Conservation (phyloP, 2,797 vertebrate species). For the Gymnothorax reevesii region DNA sequence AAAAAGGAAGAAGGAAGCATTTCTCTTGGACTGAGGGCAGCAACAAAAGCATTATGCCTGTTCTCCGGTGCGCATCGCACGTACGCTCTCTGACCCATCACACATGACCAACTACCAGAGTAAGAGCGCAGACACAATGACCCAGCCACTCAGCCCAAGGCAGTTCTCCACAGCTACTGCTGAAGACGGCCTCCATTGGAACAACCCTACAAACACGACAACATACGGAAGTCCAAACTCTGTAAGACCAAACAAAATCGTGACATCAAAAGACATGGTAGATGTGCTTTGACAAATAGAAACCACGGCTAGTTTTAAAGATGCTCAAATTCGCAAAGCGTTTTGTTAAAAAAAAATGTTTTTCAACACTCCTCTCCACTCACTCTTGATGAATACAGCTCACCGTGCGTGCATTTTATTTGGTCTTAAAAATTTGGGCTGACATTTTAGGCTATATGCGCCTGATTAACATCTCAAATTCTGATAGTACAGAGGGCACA, state of each 20-base stretch:
- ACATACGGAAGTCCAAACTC: background rate
- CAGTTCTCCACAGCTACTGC: background rate
- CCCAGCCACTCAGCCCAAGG: background rate
- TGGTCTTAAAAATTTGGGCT: constrained; percentile 31
- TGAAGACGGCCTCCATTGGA: background rate
- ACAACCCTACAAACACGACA: background rate
- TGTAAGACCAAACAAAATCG: constrained; percentile 27
- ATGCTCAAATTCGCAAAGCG: background rate
- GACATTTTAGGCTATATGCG: background rate
- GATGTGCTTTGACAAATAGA: background rate
- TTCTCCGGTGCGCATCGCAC: background rate
- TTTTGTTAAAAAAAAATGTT: background rate
- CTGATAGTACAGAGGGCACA: constrained; percentile 46
- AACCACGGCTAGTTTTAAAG: background rate
- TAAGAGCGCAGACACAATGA: too few species aligned
- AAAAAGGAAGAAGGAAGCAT: background rate
- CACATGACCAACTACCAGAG: background rate
- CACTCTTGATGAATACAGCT: background rate
- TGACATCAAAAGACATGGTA: background rate
- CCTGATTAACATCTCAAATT: constrained; percentile 19
- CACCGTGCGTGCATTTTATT: background rate
- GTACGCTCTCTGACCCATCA: background rate
- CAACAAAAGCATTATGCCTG: background rate
- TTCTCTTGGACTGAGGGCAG: background rate
- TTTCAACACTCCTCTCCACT: background rate